These are phyloP conservation scores for Erebia epiphron DNA, from an alignment of 2,888 invertebrate species.

Conservation along the genomic window DNA sequence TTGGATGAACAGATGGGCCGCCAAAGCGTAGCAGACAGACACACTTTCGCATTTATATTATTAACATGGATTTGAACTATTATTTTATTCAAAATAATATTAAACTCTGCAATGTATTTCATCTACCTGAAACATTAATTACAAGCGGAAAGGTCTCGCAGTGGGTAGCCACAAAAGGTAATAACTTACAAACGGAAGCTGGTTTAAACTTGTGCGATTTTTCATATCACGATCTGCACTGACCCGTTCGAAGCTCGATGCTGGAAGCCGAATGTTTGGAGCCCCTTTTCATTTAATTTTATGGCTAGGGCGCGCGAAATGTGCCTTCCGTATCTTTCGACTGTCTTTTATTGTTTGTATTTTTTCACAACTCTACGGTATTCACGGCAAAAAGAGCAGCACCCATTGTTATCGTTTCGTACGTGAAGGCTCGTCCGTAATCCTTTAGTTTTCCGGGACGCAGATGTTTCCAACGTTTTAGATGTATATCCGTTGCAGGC, in stretches of 20 bases:
- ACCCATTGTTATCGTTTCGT: conserved; percentile 64
- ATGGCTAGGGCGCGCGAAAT: conserved; percentile 64
- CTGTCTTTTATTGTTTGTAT: conserved; percentile 69
- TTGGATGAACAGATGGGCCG: no score
- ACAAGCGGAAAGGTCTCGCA: conserved; percentile 40
- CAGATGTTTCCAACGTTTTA: conserved; percentile 46
- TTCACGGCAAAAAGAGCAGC: conserved; percentile 57
- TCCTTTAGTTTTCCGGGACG: conserved; percentile 46
- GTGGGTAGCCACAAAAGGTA: conserved; percentile 45
- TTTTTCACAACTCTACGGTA: conserved; percentile 65
- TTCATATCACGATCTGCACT: conserved; percentile 58
- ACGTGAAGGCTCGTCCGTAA: conserved; percentile 43
- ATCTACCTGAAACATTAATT: conserved; percentile 50
- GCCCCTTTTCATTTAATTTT: conserved; percentile 65
- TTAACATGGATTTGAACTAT: no score
- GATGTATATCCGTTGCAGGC: conserved; percentile 37
- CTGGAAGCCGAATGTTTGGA: conserved; percentile 26
- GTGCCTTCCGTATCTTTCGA: conserved; percentile 56
- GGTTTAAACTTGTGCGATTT: conserved; percentile 62
- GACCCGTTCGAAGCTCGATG: conserved; percentile 40
- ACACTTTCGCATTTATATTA: no score
- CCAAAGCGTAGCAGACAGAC: no score
- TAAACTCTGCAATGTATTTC: not conserved
- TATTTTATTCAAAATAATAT: no score
- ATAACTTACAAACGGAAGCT: conserved; percentile 58